Base-by-base conservation (phyloP, 2,797 vertebrate species). In the Apodemus agrarius region DNA sequence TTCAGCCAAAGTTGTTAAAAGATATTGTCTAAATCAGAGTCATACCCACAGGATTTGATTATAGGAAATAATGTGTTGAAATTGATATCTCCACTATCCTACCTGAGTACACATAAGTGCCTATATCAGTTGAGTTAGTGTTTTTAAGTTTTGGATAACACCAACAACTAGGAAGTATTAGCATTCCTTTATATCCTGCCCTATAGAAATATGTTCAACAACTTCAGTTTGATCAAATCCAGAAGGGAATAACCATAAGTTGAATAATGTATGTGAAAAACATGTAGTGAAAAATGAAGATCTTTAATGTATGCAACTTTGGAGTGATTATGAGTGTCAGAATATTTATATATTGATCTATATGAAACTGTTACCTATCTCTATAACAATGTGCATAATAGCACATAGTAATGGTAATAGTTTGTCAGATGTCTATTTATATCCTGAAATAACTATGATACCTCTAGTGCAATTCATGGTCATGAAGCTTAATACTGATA, bases 341-440 rank as follows among this genome's bases (percentile, higher is more conserved):
- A 37, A 19, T 5, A 83, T 86, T 95, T 79, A 76, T 3, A 91
- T 59, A 83, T 75, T 94, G 57, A 22, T n/a, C 12, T 86, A 14
- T 76, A 90, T 81, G 43, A 87, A 91, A 90, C 3, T 65, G 79
- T 59, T 22, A 34, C 19, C 6, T 94, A 34, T 83, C 16, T 82
- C n/a, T 67, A 96, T 76, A 31, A 93, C 24, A 93, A 37, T 54
- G 8, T 59, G 72, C 1, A 90, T n/a, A 91, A 65, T 29, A 76
- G 6, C 31, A 2, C 3, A 84, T 72, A 84, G 19, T 82, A 78
- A 92, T 6, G 16, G n/a, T 3, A 37, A 34, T 83, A 43, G 80
- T 94, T 94, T 87, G 43, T 24, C 22, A 61, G n/a, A 80, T 54
- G 93, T 91, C n/a, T 91, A 63, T 74, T 91, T 83, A 79, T 85